Evolutionary conservation across 2,888 invertebrate genomes (phyloP).

Genomic region (Pardosa pseudoannulata): DNA sequence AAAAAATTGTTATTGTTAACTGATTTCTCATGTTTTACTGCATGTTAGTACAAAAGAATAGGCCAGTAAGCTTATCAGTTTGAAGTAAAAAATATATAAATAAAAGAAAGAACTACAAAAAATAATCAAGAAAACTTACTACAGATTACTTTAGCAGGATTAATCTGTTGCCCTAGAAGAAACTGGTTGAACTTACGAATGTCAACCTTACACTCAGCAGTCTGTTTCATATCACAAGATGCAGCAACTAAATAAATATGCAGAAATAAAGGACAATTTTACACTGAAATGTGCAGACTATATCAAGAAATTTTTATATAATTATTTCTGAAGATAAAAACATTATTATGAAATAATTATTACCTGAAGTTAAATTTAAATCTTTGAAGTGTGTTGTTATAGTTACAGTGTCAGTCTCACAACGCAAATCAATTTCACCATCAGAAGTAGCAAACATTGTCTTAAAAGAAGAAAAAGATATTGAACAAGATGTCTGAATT

Average conservation of each 20-base stretch:
- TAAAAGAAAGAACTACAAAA: no score
- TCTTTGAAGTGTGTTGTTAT: constrained; percentile 89
- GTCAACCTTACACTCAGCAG: constrained; percentile 81
- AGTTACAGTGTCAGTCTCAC: constrained; percentile 88
- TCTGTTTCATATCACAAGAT: constrained; percentile 29
- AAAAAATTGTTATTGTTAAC: no score
- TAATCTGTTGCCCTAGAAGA: constrained; percentile 86
- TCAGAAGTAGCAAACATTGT: constrained; percentile 84
- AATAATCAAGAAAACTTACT: constrained; percentile 76
- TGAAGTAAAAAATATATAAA: no score
- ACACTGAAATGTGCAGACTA: no score
- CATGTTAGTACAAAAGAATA: no score
- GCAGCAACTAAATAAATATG: constrained; percentile 39
- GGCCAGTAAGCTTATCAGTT: no score
- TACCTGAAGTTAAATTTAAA: constrained; percentile 82
- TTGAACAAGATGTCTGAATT: no score
- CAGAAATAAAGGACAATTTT: not conserved
- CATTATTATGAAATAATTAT: no score
- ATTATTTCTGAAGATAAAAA: no score
- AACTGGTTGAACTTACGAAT: constrained; percentile 88
- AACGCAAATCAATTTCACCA: constrained; percentile 85
- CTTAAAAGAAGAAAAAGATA: constrained; percentile 73
- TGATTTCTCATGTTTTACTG: no score
- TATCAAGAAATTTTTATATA: no score
- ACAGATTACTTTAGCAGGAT: constrained; percentile 85